A percentile compares a stretch with the other conserved stretches of the same genome.
These are phyloP conservation scores for Meriones psammophilus DNA, from an alignment of 2,797 vertebrate species.

Conservation along the genomic window DNA sequence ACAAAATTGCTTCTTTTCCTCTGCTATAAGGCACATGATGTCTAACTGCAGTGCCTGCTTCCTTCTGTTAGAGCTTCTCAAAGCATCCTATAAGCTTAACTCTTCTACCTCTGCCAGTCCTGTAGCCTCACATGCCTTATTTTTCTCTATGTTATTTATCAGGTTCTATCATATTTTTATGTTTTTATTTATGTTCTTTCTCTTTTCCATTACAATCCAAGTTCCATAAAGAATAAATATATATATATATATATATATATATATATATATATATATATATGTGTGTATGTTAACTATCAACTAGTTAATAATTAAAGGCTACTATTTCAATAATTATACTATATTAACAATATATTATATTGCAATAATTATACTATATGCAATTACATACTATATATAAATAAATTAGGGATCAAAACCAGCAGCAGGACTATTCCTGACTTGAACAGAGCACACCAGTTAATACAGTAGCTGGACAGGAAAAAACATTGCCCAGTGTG, in stretches of 20 bases:
- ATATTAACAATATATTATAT: not conserved
- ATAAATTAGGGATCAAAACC: not conserved
- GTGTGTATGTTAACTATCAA: not conserved
- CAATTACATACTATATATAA: not conserved
- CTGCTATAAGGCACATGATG: not conserved
- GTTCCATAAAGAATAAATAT: not conserved
- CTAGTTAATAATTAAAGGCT: not conserved
- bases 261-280: not conserved
- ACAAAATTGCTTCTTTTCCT: not conserved
- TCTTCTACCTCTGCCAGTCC: not conserved
- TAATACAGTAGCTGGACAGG: not conserved
- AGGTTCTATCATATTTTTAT: not conserved
- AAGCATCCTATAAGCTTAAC: not conserved
- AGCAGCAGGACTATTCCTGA: not conserved
- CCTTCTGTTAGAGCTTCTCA: not conserved
- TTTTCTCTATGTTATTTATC: not conserved
- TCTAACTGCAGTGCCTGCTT: not conserved
- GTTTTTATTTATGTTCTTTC: slow-evolving; percentile 23
- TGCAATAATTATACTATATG: not conserved
- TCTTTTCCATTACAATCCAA: not conserved
- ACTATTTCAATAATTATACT: not conserved
- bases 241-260: not conserved
- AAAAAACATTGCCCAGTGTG: not conserved
- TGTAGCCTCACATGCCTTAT: not conserved
- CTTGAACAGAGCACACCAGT: not conserved